Conservation (phyloP, 2,797 vertebrate genomes). For the Sparus aurata region DNA sequence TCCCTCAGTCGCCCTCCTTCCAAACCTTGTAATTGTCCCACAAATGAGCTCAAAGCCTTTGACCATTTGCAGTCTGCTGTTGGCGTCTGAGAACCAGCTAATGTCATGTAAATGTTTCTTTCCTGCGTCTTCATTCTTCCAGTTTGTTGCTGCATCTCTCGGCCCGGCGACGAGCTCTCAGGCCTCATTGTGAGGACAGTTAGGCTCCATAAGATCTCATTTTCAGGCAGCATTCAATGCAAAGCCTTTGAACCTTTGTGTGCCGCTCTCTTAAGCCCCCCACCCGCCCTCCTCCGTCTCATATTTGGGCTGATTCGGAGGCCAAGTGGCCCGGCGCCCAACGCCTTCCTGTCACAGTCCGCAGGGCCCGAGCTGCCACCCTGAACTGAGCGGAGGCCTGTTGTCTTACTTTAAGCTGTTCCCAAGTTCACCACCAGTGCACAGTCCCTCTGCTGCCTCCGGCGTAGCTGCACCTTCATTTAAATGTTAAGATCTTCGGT, state of each 20-base stretch:
- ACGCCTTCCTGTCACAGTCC: constrained; percentile 54
- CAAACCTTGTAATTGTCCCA: constrained; percentile 3
- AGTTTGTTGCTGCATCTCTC: constrained; percentile 40
- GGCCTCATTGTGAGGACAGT: constrained; percentile 65
- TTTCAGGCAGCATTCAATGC: constrained; percentile 63
- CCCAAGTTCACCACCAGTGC: neutral
- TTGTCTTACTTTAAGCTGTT: constrained; percentile 36
- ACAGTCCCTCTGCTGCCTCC: neutral
- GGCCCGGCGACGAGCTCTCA: constrained; percentile 19
- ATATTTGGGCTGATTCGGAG: constrained; percentile 56
- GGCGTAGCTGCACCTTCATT: neutral
- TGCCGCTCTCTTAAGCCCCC: constrained; percentile 38
- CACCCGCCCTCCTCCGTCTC: constrained; percentile 28
- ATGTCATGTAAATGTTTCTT: constrained; percentile 54
- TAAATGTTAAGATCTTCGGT: neutral
- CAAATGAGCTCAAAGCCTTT: constrained; percentile 19
- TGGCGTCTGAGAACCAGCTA: constrained; percentile 24
- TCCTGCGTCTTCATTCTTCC: constrained; percentile 49
- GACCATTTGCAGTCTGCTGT: constrained; percentile 30
- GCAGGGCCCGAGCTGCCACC: constrained; percentile 50
- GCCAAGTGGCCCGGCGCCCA: constrained; percentile 71
- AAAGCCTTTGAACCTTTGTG: constrained; percentile 73
- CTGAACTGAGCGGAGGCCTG: constrained; percentile 32
- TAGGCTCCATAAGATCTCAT: constrained; percentile 54
- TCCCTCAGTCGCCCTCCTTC: neutral